Base-by-base conservation (phyloP, 2,888 invertebrate genomes). In the Pristionchus exspectatus region DNA sequence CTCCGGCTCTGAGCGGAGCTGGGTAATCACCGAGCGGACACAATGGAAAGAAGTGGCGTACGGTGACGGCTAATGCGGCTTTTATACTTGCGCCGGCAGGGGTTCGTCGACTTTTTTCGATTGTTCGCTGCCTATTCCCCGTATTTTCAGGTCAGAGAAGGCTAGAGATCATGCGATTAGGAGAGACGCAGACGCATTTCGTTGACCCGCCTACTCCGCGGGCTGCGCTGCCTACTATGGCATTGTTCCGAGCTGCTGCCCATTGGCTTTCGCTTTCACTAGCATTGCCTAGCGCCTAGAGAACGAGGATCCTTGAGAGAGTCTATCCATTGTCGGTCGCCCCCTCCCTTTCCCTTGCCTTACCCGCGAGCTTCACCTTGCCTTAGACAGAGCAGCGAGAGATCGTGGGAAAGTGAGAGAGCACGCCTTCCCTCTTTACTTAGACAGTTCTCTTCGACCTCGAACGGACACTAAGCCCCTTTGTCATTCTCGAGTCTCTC, bases 81-180 rank as follows among this genome's bases (percentile, higher is more conserved):
- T 81, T 54, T 81, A 81, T 81, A 81, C n/a, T 10, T 10, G 9
- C 5, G 44, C 81, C 27, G 14, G 81, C 74, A 54, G 81, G 77
- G 81, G 81, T 54, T 81, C 81, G 50, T 21, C 63, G n/a, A 24
- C 81, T 81, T 81, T 50, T 81, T 81, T 81, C 81, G 74, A 63
- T 81, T 81, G 50, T 81, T 44, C 81, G n/a, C 16, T n/a, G 30
- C 27, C 50, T 50, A 2, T 10, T 2, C 81, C 27, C n/a, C 81
- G 18, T 33, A 0, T 1, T 30, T 16, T 12, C 33, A 2, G 18
- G 30, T 30, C 16, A 72, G 33, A 72, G 16, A 30, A 10, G 30
- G 3, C n/a, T 2, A 24, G 63, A 63, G 63, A 63, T 63, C 24
- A 63, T 1, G 63, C 24, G 63, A n/a, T 24, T 63, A 0, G n/a